These are phyloP conservation scores for Hirudinaria manillensis DNA, from an alignment of 2,888 invertebrate genomes.

Conservation along the genomic window DNA sequence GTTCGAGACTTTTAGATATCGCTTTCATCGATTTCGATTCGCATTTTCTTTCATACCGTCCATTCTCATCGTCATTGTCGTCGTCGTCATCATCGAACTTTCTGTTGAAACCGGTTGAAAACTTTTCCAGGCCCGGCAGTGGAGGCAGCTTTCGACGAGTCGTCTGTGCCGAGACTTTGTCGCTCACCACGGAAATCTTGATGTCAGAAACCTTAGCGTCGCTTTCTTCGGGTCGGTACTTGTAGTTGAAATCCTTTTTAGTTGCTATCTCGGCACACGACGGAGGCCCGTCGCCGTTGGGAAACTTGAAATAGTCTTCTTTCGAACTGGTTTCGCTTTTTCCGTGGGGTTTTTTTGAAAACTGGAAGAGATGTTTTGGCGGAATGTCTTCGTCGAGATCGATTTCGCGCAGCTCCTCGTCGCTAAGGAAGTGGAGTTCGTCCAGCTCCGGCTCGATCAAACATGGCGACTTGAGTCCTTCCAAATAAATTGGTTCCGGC, in stretches of 20 bases:
- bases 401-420: constrained; percentile 34
- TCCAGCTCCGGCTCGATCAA: constrained; percentile 28
- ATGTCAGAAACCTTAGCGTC: not conserved
- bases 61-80: not conserved
- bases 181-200: not conserved
- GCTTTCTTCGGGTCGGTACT: not conserved
- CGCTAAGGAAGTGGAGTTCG: constrained; percentile 32
- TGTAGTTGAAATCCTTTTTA: not conserved
- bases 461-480: constrained; percentile 31
- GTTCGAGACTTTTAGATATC: constrained; percentile 21
- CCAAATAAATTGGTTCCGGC: constrained; percentile 28
- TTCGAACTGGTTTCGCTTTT: not conserved
- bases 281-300: not conserved
- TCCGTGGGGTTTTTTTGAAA: constrained; percentile 10
- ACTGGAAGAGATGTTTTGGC: constrained; percentile 33
- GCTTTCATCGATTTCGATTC: not conserved
- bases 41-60: no score
- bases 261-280: not conserved
- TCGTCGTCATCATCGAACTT: not conserved
- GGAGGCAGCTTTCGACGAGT: constrained; percentile 10
- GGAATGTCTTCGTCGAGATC: constrained; percentile 36
- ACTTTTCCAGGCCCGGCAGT: constrained; percentile 4
- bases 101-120: not conserved
- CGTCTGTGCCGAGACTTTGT: not conserved
- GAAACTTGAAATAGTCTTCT: constrained; percentile 7